Conservation (phyloP, 2,113 vertebrate species). For the Oplegnathus fasciatus region DNA sequence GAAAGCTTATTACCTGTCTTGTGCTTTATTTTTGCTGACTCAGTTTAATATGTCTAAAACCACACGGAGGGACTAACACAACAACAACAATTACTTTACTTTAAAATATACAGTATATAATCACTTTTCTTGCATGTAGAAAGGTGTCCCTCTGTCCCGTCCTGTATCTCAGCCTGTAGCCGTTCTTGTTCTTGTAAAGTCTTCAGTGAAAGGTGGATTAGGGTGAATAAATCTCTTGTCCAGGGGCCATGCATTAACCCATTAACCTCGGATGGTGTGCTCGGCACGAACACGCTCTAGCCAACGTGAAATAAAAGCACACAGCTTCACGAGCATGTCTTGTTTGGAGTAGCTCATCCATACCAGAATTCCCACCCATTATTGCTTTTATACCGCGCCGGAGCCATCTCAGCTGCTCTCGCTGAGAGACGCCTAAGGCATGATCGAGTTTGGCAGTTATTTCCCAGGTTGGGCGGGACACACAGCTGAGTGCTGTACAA, state of each 20-base stretch:
- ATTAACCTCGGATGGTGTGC: constrained; percentile 30
- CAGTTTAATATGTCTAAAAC: constrained; percentile 24
- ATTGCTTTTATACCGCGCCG: constrained; percentile 17
- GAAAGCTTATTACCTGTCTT: constrained; percentile 13
- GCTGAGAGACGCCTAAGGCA: constrained; percentile 42
- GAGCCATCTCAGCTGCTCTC: constrained; percentile 20
- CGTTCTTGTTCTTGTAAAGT: background rate
- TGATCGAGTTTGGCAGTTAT: constrained; percentile 39
- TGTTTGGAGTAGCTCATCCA: constrained; percentile 51
- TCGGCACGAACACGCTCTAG: constrained; percentile 3
- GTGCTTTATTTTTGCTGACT: constrained; percentile 74
- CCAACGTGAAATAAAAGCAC: background rate
- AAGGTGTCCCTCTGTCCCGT: background rate
- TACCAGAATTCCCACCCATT: constrained; percentile 11
- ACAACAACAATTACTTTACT: background rate
- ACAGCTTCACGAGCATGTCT: background rate
- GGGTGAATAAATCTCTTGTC: constrained; percentile 25
- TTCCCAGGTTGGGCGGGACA: constrained; percentile 41
- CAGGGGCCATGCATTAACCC: constrained; percentile 57
- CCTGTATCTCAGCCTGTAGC: background rate
- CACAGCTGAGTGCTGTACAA: constrained; percentile 43
- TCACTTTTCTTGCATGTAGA: background rate
- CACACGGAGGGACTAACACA: background rate
- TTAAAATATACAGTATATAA: background rate
- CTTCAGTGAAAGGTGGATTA: constrained; percentile 38